phyloP scores from a whole-genome alignment of 2,113 vertebrate species.

The Saccopteryx leptura region DNA sequence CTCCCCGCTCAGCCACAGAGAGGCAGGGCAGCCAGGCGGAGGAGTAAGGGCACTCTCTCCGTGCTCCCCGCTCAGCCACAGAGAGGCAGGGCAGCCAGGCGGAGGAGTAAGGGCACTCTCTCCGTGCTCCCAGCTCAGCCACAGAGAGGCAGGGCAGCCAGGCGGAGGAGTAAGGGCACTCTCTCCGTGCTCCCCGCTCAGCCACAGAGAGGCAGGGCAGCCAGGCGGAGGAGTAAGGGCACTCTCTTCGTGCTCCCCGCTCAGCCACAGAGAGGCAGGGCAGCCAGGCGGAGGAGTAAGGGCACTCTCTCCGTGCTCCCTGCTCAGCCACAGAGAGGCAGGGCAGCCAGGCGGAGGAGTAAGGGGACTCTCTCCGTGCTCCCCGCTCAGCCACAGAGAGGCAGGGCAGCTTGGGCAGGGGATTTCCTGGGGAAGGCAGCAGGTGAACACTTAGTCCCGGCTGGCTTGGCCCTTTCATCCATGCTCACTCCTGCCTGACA shows the following conservation, averaged over 20 bases:
- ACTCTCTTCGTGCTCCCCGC: too few species aligned
- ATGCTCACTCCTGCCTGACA: not conserved
- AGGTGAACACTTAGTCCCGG: not conserved
- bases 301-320: too few species aligned
- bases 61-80: too few species aligned
- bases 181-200: not conserved
- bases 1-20: too few species aligned
- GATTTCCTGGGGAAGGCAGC: not conserved
- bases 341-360: not conserved
- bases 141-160: not conserved
- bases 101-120: too few species aligned
- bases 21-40: not conserved
- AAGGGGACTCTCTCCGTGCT: not conserved
- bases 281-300: too few species aligned
- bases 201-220: not conserved
- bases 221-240: too few species aligned
- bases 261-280: too few species aligned
- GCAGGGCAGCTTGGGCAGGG: accelerated
- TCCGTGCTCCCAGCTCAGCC: too few species aligned
- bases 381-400: not conserved
- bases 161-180: not conserved
- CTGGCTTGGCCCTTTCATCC: not conserved
- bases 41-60: too few species aligned
- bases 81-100: too few species aligned
- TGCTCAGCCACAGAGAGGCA: not conserved